Evolutionary conservation across 2,113 vertebrate species (phyloP).

Genomic region (Hippocampus barbouri): DNA sequence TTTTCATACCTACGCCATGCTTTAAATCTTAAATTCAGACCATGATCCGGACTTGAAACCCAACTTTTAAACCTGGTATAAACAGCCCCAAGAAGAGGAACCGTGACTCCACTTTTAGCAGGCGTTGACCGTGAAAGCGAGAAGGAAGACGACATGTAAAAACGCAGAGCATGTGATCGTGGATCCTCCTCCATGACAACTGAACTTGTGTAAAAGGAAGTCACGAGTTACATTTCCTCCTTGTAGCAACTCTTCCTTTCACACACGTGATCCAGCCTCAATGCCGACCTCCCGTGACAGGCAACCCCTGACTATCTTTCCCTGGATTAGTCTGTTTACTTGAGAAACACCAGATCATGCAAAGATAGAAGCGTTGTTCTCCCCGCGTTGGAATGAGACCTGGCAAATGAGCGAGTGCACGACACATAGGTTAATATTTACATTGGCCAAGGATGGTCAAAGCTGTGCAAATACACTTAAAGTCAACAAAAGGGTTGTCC

Average conservation of each 20-base stretch:
- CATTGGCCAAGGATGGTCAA: slow-evolving; percentile 37
- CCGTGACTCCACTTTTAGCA: background rate
- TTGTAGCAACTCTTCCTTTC: background rate
- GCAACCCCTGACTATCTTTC: background rate
- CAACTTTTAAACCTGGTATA: no score
- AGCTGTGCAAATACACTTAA: slow-evolving; percentile 55
- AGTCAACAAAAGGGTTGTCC: slow-evolving; percentile 12
- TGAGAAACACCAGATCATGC: background rate
- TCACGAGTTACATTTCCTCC: background rate
- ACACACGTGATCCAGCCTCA: background rate
- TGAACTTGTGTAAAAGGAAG: background rate
- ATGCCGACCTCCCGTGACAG: background rate
- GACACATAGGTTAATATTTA: slow-evolving; percentile 51
- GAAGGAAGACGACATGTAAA: background rate
- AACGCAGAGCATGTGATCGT: background rate
- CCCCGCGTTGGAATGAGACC: slow-evolving; percentile 17
- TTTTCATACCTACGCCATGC: no score
- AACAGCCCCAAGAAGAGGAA: background rate
- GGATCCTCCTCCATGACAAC: background rate
- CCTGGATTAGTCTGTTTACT: background rate
- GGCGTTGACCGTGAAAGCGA: background rate
- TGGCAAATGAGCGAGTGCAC: slow-evolving; percentile 3
- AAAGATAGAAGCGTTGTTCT: background rate
- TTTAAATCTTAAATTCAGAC: no score
- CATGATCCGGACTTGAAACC: no score